Evolutionary conservation across 1,140 invertebrate genomes (phyloP), one percentile per base, ranked within the genome.

Genomic region (Drosophila kikkawai): DNA sequence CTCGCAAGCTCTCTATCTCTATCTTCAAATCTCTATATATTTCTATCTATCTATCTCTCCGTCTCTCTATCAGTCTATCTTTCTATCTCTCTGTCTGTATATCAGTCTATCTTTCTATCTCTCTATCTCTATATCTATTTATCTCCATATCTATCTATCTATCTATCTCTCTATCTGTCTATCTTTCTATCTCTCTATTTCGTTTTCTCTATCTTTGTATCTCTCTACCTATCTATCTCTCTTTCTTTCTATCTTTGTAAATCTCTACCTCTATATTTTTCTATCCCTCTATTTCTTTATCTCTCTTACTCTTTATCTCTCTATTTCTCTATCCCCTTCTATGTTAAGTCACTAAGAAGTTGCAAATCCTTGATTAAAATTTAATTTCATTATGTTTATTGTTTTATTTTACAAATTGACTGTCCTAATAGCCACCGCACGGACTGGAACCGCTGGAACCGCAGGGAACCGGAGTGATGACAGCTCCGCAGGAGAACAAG

Each of bases 401-500:
- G 3, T 17, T 15, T 6, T 9, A 9, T 9, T 22, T 37, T 53
- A 19, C 0, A 17, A 53, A 13, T 5, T 17, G 4, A 0, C 17
- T 50, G 3, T 19, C 48, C n/a, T 37, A 64, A 34, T 56, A 64
- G 0, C 61, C 61, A 32, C 45, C 34, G 26, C 59, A 51, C 15
- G 19, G 4, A 12, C 17, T 67, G 57, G 44, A 34, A 12, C 44
- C 36, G 15, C 17, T 67, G 44, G 44, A 34, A 12, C 44, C 36
- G 13, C 65, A 68, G 13, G 65, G 36, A 26, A 67, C 58, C 3
- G n/a, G 32, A 2, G 39, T 64, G 44, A 68, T 50, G 13, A 65
- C 44, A n/a, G 59, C 60, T 50, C 47, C 65, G 32, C 65, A 68
- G 17, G 65, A 68, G 29, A 50, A 65, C 26, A 41, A 26, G 2